A percentile compares a stretch with the other conserved stretches of the same genome.
phyloP scores from a whole-genome alignment of 2,797 vertebrate species.

The Acanthiza pusilla region DNA sequence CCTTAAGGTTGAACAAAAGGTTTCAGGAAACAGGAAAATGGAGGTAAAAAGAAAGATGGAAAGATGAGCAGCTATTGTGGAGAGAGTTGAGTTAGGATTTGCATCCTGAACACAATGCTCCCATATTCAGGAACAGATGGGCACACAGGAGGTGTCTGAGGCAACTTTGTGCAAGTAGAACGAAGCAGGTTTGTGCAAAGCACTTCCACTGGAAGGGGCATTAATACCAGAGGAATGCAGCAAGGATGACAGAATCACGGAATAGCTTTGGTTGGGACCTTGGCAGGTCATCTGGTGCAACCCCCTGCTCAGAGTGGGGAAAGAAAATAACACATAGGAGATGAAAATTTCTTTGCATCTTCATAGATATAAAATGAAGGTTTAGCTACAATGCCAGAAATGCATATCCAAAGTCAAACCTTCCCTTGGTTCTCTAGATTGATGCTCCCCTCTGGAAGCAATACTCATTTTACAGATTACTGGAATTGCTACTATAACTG shows the following conservation, averaged over 20 bases:
- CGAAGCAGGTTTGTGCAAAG: not conserved
- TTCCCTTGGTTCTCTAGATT: not conserved
- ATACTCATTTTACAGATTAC: not conserved
- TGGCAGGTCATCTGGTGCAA: not conserved
- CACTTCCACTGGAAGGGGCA: not conserved
- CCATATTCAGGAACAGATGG: not conserved
- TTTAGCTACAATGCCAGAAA: not conserved
- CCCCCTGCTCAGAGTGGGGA: not conserved
- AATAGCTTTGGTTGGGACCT: not conserved
- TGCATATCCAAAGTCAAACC: not conserved
- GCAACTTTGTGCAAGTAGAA: not conserved
- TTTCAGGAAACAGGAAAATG: not conserved
- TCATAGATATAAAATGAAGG: not conserved
- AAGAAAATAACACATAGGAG: not conserved
- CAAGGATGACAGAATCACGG: not conserved
- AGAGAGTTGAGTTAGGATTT: not conserved
- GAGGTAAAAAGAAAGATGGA: not conserved
- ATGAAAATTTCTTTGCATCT: not conserved
- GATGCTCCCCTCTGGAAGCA: not conserved
- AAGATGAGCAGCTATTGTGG: not conserved
- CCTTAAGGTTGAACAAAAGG: not conserved
- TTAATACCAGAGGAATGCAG: not conserved
- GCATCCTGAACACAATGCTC: not conserved
- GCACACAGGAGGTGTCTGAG: not conserved
- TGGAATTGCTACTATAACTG: not conserved